Base-by-base conservation (phyloP, 1,140 invertebrate genomes). In the Pogonus chalceus region DNA sequence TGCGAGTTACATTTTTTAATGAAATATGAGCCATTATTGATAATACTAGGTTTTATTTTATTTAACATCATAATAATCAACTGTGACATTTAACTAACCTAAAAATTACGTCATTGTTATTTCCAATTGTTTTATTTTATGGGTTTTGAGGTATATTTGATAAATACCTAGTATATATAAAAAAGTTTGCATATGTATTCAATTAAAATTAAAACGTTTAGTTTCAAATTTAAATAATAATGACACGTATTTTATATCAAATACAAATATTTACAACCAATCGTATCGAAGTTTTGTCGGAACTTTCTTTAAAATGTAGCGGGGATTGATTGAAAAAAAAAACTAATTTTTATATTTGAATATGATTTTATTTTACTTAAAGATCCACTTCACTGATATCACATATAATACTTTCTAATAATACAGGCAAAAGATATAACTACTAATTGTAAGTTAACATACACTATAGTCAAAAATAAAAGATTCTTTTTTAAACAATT, bases 341-440 rank as follows among this genome's bases (percentile, higher is more conserved):
- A 7, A 31, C 4, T 31, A 31, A 31, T 7, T 4, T 7, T 31
- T 4, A 7, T 31, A 7, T 4, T 43, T 43, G 37, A 43, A 43
- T 43, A 43, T 43, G 37, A 43, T 43, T 43, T 43, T n/a, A n/a
- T n/a, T n/a, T n/a, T 43, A 43, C 18, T 43, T 16, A 43, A 43
- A 18, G 7, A 10, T 7, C 37, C 18, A 12, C 18, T 43, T 12
- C 18, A 18, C 18, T 43, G 18, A 16, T 43, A 43, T 43, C 37
- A 18, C 37, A 43, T 43, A 43, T 18, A 43, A 31, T 18, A 43
- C 18, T 43, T 18, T 43, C 37, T 43, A 43, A 12, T 12, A 43
- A 18, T 43, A 43, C 37, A 43, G 26, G 26, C 26, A 31, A 31
- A 9, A 43, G 37, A 43, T 43, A 12, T 18, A 12, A 43, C 37